Conservation (phyloP, 2,797 vertebrate genomes). For the Bradypodion pumilum region DNA sequence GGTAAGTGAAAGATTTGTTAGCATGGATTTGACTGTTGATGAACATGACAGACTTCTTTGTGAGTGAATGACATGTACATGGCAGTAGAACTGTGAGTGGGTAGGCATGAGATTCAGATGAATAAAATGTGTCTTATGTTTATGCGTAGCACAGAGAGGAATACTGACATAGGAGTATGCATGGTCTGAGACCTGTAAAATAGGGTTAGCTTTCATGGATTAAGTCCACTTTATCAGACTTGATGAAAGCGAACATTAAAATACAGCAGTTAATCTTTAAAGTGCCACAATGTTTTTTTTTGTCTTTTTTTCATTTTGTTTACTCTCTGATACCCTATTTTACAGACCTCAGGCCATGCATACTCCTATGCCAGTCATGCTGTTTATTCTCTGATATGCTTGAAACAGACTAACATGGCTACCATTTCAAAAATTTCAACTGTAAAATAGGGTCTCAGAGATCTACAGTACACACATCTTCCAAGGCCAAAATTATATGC, state of each 20-base stretch:
- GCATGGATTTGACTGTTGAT: constrained; percentile 2
- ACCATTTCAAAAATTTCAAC: no score
- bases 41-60: constrained; percentile 3
- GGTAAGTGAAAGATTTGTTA: neutral
- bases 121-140: neutral
- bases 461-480: neutral
- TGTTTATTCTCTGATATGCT: no score
- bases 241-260: no score
- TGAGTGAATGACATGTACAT: constrained; percentile 15
- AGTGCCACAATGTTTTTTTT: no score
- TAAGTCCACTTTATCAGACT: no score
- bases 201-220: no score
- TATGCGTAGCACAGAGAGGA: neutral
- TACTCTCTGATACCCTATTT: no score
- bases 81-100: neutral
- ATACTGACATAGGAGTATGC: neutral
- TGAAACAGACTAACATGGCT: no score
- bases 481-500: neutral
- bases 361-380: no score
- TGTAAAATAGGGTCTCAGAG: constrained; percentile 3
- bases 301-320: no score
- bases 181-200: neutral
- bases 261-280: no score
- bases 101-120: neutral
- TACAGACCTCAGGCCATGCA: no score